A percentile compares a stretch with the other conserved stretches of the same genome.
Evolutionary conservation across 1,140 invertebrate species (phyloP).

Genomic region (Cotesia chilonis): DNA sequence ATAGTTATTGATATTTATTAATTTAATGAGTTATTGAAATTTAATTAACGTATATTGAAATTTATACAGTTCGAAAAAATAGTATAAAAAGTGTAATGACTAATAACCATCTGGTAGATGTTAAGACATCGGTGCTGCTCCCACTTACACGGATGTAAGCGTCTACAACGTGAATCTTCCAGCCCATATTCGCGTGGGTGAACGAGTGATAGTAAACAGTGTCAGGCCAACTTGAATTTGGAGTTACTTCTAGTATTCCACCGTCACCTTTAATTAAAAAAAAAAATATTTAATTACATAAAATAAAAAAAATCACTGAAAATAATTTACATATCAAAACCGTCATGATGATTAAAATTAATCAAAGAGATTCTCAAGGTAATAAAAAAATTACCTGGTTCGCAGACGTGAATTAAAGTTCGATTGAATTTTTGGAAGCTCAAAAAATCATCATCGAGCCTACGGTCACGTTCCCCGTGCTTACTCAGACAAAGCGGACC

Average conservation of each 20-base stretch:
- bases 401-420: conserved; percentile 74
- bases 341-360: conserved; percentile 1
- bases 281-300: conserved; percentile 17
- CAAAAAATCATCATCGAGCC: conserved; percentile 80
- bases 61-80: conserved; percentile 41
- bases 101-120: conserved; percentile 34
- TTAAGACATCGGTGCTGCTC: conserved; percentile 39
- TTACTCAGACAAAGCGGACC: conserved; percentile 81
- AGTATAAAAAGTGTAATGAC: conserved; percentile 34
- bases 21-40: too few species aligned
- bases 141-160: conserved; percentile 61
- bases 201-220: conserved; percentile 94
- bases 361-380: conserved; percentile 29
- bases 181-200: conserved; percentile 90
- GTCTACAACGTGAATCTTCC: conserved; percentile 88
- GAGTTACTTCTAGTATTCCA: conserved; percentile 81
- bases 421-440: conserved; percentile 87
- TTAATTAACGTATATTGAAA: conserved; percentile 29
- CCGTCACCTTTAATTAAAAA: conserved; percentile 67
- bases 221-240: conserved; percentile 91
- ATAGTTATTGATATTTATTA: neutral
- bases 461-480: conserved; percentile 74
- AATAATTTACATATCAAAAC: too few species aligned
- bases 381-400: conserved; percentile 63
- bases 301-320: neutral